Evolutionary conservation across 2,797 vertebrate species (phyloP), one percentile per base, ranked within the genome.

Genomic region (Choloepus didactylus): DNA sequence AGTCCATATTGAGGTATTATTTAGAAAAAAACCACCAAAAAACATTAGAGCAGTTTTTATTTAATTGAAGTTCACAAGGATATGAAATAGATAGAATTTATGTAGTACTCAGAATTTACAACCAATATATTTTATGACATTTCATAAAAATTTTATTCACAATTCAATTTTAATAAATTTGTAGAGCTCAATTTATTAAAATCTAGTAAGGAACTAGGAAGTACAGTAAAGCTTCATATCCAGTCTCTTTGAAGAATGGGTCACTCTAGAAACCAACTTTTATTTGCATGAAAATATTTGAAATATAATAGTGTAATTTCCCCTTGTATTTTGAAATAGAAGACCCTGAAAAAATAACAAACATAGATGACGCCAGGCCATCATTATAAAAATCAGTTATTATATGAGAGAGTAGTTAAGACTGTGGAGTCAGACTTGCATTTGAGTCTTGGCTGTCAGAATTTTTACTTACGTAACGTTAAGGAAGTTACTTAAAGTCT

Each of bases 61-160:
- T 59, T 29, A 95, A 85, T 66, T 79, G 72, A 93, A 87, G 46
- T 80, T 82, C 35, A n/a, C n/a, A 46, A 94, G 73, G 59, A 96
- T 96, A 87, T 64, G 72, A 62, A 87, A 89, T 59, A 92, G 88
- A 82, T 85, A 96, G 86, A 96, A 87, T 97, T 92, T 91, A 93
- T 62, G 14, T 44, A 64, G 84, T 66, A 60, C 67, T 96, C 87
- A 93, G 56, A 94, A 82, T 92, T 97, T 96, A 96, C 70, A 95
- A 89, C 54, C 60, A 67, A 85, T 95, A 84, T 87, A 49, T 84
- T 96, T 97, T 96, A 94, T 21, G 81, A 44, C 14, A 77, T 97
- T 92, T 86, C 79, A 89, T 97, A 91, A 95, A 96, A 93, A 72
- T 94, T 92, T 95, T 94, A 86, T 41, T 96, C 92, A 79, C n/a